A percentile compares a stretch with the other conserved stretches of the same genome.
phyloP scores from a whole-genome alignment of 1,140 invertebrate genomes.

The Zaprionus capensis region DNA sequence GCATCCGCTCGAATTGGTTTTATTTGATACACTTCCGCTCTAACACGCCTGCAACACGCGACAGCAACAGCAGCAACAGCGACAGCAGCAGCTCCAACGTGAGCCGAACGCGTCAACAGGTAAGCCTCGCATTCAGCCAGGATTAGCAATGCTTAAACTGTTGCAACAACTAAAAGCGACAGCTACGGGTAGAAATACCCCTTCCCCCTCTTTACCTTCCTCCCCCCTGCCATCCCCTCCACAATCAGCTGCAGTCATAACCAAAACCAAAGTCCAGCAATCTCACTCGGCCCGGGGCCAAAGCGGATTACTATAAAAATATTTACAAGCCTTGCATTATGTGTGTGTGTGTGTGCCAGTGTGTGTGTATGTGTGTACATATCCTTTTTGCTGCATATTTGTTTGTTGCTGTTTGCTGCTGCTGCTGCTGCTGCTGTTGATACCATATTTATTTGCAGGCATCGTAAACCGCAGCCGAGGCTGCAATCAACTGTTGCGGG shows the following conservation, averaged over 20 bases:
- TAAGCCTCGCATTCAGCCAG: conserved; percentile 71
- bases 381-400: conserved; percentile 42
- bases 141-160: conserved; percentile 78
- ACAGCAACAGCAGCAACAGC: conserved; percentile 2
- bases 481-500: conserved; percentile 40
- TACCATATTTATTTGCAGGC: conserved; percentile 43
- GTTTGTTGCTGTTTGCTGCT: conserved; percentile 24
- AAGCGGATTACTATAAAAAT: conserved; percentile 76
- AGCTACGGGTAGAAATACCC: conserved; percentile 12
- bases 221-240: neutral
- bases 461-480: conserved; percentile 20
- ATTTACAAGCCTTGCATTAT: conserved; percentile 69
- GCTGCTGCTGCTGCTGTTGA: conserved; percentile 26
- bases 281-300: conserved; percentile 42
- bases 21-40: conserved; percentile 54
- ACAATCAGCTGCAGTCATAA: neutral
- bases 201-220: neutral
- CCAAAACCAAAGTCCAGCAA: conserved; percentile 21
- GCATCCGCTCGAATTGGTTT: conserved; percentile 55
- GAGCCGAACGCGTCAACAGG: conserved; percentile 62
- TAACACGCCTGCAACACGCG: conserved; percentile 58
- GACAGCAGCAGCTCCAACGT: neutral
- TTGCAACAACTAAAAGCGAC: conserved; percentile 61
- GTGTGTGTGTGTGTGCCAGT: conserved; percentile 29
- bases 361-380: conserved; percentile 13